Conservation (phyloP, 1,140 invertebrate species). For the Prorops nasuta region DNA sequence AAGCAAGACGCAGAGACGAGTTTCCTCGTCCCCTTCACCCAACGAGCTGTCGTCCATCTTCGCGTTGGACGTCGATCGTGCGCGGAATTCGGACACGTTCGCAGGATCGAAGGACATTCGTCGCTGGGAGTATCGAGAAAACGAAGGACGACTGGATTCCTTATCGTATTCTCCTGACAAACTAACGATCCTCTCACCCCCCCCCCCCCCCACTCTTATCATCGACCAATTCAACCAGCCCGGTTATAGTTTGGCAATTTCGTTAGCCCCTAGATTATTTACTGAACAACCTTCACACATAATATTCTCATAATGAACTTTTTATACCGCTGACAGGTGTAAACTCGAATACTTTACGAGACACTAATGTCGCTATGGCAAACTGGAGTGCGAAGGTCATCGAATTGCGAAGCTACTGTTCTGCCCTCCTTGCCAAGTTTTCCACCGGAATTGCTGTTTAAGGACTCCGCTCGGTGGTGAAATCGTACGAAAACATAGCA, state of each 20-base stretch:
- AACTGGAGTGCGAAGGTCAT: too few relatives aligned
- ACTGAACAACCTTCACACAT: not conserved
- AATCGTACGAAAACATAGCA: too few relatives aligned
- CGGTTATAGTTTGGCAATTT: not conserved
- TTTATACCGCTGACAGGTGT: not conserved
- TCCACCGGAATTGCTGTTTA: not conserved
- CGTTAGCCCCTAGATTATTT: not conserved
- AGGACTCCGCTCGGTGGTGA: not conserved
- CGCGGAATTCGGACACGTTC: not conserved
- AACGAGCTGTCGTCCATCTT: not conserved
- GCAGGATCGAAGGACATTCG: not conserved
- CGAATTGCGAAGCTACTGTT: not conserved
- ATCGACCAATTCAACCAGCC: not conserved
- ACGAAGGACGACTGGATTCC: not conserved
- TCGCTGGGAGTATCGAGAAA: not conserved
- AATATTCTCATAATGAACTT: not conserved
- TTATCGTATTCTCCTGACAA: not conserved
- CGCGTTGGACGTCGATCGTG: not conserved
- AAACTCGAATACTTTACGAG: not conserved
- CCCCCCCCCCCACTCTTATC: not conserved
- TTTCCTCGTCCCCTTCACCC: too few relatives aligned
- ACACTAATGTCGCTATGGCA: too few relatives aligned
- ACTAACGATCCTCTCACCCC: not conserved
- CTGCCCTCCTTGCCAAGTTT: not conserved
- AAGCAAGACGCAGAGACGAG: too few relatives aligned